phyloP scores from a whole-genome alignment of 1,140 invertebrate genomes.

The Pseudomyrmex gracilis region DNA sequence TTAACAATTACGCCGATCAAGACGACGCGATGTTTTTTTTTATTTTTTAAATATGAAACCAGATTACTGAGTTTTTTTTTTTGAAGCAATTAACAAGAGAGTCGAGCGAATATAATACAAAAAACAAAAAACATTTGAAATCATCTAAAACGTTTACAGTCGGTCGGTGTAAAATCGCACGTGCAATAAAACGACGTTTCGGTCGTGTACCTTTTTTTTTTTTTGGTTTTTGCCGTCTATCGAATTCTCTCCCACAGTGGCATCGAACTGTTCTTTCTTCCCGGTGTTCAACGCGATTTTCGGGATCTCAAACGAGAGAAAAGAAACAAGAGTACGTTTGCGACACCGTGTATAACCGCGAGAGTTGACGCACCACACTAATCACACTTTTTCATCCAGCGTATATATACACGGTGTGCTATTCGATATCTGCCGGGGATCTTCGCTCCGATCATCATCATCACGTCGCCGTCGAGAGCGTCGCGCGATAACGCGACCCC shows the following conservation, averaged over 20 bases:
- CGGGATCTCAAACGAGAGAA: no score
- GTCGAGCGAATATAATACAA: no score
- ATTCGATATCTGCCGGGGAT: conserved; percentile 1
- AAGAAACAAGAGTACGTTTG: conserved; percentile 1
- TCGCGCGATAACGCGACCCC: conserved; percentile 52
- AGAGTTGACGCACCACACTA: conserved; percentile 48
- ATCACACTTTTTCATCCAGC: conserved; percentile 24
- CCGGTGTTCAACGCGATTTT: not conserved
- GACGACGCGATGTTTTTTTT: no score
- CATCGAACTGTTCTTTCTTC: no score
- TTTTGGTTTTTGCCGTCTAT: no score
- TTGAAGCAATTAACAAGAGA: no score
- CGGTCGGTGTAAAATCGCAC: no score
- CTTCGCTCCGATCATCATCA: not conserved
- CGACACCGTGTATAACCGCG: conserved; percentile 42
- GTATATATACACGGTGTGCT: conserved; percentile 46
- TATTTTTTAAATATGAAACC: not conserved
- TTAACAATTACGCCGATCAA: not conserved
- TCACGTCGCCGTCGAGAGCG: not conserved
- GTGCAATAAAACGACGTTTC: no score
- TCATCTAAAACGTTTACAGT: no score
- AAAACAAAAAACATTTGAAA: no score
- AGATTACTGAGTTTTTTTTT: not conserved
- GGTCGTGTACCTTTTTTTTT: not conserved
- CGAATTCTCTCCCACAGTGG: no score